Percentiles rank a stretch among this genome's conserved stretches.
Conservation (phyloP, 2,888 invertebrate species). For the Amorpha juglandis region DNA sequence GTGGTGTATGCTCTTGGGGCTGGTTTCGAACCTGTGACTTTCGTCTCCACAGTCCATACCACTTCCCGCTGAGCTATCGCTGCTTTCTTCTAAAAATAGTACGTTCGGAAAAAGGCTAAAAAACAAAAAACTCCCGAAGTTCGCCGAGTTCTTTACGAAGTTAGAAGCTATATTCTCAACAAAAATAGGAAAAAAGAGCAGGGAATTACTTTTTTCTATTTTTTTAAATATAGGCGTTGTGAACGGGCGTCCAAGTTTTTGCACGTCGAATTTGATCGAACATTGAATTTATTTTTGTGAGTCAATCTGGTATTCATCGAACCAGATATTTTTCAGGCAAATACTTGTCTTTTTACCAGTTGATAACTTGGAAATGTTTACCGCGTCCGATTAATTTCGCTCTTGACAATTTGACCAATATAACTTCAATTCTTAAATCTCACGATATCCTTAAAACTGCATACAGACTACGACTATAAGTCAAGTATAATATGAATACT, state of each 20-base stretch:
- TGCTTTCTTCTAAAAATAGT: not conserved
- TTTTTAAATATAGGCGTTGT: not conserved
- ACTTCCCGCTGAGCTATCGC: no score
- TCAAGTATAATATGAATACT: no score
- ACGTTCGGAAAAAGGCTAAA: not conserved
- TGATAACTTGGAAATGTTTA: not conserved
- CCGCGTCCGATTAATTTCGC: no score
- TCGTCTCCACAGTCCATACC: no score
- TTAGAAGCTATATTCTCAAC: not conserved
- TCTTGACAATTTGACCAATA: no score
- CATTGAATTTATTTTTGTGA: not conserved
- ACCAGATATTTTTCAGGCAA: not conserved
- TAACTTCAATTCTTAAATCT: no score
- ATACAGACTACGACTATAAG: no score
- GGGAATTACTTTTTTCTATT: not conserved
- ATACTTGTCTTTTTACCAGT: not conserved
- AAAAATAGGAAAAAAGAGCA: constrained; percentile 16
- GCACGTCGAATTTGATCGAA: constrained; percentile 12
- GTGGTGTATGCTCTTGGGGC: no score
- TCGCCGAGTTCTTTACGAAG: constrained; percentile 12
- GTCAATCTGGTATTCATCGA: not conserved
- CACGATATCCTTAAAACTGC: no score
- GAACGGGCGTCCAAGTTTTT: constrained; percentile 7
- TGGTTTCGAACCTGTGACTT: no score
- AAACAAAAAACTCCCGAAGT: constrained; percentile 9